Evolutionary conservation across 2,888 invertebrate species (phyloP).

Genomic region (Prionchulus punctatus): DNA sequence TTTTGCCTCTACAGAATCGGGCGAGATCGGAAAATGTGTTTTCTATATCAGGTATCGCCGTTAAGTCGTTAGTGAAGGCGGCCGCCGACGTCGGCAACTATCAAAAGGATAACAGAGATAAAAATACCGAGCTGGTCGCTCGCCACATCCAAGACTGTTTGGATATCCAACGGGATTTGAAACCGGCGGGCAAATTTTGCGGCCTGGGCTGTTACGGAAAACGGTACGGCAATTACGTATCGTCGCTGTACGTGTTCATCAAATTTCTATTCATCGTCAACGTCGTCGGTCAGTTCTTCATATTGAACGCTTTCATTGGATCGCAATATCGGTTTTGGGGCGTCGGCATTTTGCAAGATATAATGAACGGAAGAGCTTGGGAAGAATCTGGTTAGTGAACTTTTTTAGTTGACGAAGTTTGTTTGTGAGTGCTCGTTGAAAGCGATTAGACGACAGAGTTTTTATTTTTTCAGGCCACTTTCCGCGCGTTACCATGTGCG

Average conservation of each 20-base stretch:
- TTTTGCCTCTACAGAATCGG: too few relatives aligned
- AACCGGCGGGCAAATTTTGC: slow-evolving; percentile 33
- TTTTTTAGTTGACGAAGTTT: too few relatives aligned
- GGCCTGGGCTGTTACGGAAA: slow-evolving; percentile 23
- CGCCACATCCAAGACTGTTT: slow-evolving; percentile 39
- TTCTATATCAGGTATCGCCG: slow-evolving; percentile 31
- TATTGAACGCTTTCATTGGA: slow-evolving; percentile 32
- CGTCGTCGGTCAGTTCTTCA: slow-evolving; percentile 29
- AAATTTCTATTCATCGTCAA: slow-evolving; percentile 29
- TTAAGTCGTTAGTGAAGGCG: slow-evolving; percentile 36
- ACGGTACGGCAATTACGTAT: slow-evolving; percentile 28
- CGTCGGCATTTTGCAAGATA: slow-evolving; percentile 27
- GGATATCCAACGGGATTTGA: slow-evolving; percentile 35
- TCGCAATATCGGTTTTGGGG: slow-evolving; percentile 32
- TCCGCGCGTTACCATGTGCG: slow-evolving; percentile 10
- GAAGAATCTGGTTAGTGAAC: slow-evolving; percentile 27
- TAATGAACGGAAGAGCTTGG: slow-evolving; percentile 27
- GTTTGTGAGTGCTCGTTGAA: too few relatives aligned
- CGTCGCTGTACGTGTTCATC: slow-evolving; percentile 25
- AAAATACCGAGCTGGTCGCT: slow-evolving; percentile 36
- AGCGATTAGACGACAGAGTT: too few relatives aligned
- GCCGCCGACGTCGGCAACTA: slow-evolving; percentile 38
- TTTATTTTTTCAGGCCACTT: slow-evolving; percentile 9
- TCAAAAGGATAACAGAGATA: slow-evolving; percentile 33
- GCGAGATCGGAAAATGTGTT: too few relatives aligned